Conservation (phyloP, 53 echinoderm and acorn worm species). For the Luidia sarsii region DNA sequence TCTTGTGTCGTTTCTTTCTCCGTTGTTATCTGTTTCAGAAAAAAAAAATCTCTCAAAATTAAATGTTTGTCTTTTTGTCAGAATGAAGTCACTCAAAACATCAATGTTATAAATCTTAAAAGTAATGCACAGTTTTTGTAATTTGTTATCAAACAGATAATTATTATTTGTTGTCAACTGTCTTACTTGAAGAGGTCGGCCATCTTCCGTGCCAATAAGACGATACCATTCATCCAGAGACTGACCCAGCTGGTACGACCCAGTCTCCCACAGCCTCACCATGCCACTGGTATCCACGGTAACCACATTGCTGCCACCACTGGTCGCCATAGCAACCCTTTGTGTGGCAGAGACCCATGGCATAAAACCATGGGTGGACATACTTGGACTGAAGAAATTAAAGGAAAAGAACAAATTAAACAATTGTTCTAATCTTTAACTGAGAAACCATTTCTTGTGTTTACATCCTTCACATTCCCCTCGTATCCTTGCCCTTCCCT, state of each 20-base stretch:
- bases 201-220: constrained; percentile 85
- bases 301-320: constrained; percentile 74
- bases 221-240: constrained; percentile 84
- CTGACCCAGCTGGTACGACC: constrained; percentile 66
- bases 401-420: background rate
- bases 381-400: constrained; percentile 33
- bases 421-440: too few relatives aligned
- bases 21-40: constrained; percentile 85
- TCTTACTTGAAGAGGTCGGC: constrained; percentile 71
- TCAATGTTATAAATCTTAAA: too few relatives aligned
- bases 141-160: too few relatives aligned
- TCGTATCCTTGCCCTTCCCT: too few relatives aligned
- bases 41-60: too few relatives aligned
- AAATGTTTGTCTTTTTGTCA: too few relatives aligned
- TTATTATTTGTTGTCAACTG: constrained; percentile 85
- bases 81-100: too few relatives aligned
- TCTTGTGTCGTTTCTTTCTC: constrained; percentile 71
- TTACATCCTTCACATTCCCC: too few relatives aligned
- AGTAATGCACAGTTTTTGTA: too few relatives aligned
- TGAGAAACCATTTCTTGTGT: too few relatives aligned
- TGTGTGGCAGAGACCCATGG: constrained; percentile 48
- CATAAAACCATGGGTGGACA: constrained; percentile 40
- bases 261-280: constrained; percentile 93
- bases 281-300: constrained; percentile 84
- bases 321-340: constrained; percentile 61